These are phyloP conservation scores for Agrochola macilenta DNA, from an alignment of 2,888 invertebrate genomes.

Conservation along the genomic window DNA sequence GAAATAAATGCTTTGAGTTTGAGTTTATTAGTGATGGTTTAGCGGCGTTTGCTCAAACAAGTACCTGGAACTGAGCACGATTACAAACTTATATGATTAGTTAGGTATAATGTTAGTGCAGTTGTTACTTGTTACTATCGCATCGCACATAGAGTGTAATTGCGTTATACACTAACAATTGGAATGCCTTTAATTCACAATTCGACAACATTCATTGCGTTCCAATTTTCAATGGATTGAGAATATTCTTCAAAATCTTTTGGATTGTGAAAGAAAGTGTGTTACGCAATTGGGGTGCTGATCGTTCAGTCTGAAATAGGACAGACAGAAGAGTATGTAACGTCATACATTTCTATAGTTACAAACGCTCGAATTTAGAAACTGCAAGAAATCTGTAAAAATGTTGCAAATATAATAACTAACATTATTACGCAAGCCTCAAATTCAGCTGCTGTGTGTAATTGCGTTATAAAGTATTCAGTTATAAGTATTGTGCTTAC, in stretches of 20 bases:
- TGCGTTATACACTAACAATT: not conserved
- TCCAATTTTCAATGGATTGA: not conserved
- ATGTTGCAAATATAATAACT: conserved; percentile 16
- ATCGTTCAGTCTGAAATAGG: not conserved
- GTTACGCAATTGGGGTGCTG: not conserved
- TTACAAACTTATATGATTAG: not conserved
- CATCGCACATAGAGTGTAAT: not conserved
- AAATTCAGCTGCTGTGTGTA: conserved; percentile 16
- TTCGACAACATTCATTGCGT: not conserved
- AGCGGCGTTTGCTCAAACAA: not conserved
- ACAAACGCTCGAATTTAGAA: not conserved
- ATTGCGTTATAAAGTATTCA: conserved; percentile 24
- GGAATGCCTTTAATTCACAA: not conserved
- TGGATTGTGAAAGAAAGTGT: not conserved
- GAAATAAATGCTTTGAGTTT: too few relatives aligned
- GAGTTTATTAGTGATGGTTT: not conserved
- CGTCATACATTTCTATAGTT: not conserved
- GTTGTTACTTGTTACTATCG: not conserved
- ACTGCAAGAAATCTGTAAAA: not conserved
- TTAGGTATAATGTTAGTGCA: not conserved
- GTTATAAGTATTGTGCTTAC: conserved; percentile 42
- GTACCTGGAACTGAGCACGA: not conserved
- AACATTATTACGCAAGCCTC: conserved; percentile 36
- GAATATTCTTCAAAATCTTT: not conserved
- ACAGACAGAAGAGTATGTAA: not conserved